These are phyloP conservation scores for Micropoecilia bifurca DNA, from an alignment of 2,797 vertebrate genomes.

Conservation along the genomic window DNA sequence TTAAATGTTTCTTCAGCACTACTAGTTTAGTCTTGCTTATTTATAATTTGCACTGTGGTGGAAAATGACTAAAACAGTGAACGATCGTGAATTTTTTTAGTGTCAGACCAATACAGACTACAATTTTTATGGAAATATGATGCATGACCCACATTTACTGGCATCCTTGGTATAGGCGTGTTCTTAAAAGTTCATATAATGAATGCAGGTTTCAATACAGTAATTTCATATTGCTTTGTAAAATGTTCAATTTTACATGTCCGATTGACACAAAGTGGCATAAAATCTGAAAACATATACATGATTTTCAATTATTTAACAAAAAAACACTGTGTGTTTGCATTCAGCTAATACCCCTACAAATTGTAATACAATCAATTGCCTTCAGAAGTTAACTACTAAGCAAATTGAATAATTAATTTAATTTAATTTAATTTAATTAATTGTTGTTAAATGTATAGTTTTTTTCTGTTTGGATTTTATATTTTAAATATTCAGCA, in stretches of 20 bases:
- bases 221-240: neutral
- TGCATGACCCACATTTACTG: neutral
- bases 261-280: neutral
- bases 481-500: neutral
- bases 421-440: neutral
- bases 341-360: neutral
- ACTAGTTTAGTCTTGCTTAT: neutral
- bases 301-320: neutral
- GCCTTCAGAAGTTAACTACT: neutral
- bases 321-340: neutral
- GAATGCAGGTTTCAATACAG: neutral
- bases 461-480: neutral
- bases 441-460: neutral
- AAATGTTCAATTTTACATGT: neutral
- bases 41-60: neutral
- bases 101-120: neutral
- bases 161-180: neutral
- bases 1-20: neutral
- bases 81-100: neutral
- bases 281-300: neutral
- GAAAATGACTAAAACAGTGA: neutral
- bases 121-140: neutral
- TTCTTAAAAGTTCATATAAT: neutral
- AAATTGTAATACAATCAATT: neutral
- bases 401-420: no score